A percentile compares a stretch with the other conserved stretches of the same genome.
phyloP scores from a whole-genome alignment of 1,140 invertebrate genomes.

The Trialeurodes vaporariorum region DNA sequence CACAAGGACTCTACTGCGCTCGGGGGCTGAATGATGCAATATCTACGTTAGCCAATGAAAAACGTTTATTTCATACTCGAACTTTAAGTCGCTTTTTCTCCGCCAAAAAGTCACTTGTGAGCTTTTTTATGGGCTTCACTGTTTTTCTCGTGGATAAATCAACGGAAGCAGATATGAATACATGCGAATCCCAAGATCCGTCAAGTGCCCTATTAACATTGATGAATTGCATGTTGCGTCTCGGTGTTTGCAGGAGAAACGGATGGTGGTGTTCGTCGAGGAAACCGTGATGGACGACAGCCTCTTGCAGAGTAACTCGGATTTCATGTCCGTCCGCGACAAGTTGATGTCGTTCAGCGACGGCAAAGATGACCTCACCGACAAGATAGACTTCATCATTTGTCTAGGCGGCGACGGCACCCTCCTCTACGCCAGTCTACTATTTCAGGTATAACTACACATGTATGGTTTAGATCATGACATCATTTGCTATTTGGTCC shows the following conservation, averaged over 20 bases:
- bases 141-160: too few relatives aligned
- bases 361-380: slow-evolving; percentile 74
- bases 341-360: slow-evolving; percentile 84
- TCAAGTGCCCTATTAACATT: too few relatives aligned
- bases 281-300: slow-evolving; percentile 75
- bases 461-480: not conserved
- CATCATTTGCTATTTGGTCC: not conserved
- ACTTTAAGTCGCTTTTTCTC: too few relatives aligned
- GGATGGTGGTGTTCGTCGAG: slow-evolving; percentile 91
- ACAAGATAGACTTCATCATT: slow-evolving; percentile 94
- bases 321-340: slow-evolving; percentile 57
- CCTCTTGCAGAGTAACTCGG: slow-evolving; percentile 52
- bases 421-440: slow-evolving; percentile 80
- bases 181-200: too few relatives aligned
- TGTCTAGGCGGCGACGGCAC: slow-evolving; percentile 96
- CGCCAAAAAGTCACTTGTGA: too few relatives aligned
- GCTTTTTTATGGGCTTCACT: too few relatives aligned
- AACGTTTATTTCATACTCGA: too few relatives aligned
- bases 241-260: slow-evolving; percentile 57
- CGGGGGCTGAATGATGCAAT: too few relatives aligned
- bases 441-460: slow-evolving; percentile 61
- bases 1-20: too few relatives aligned
- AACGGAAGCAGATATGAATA: too few relatives aligned
- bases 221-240: slow-evolving; percentile 18
- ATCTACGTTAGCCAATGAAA: too few relatives aligned